Evolutionary conservation across 2,888 invertebrate genomes (phyloP).

Genomic region (Drosophila phalerata): DNA sequence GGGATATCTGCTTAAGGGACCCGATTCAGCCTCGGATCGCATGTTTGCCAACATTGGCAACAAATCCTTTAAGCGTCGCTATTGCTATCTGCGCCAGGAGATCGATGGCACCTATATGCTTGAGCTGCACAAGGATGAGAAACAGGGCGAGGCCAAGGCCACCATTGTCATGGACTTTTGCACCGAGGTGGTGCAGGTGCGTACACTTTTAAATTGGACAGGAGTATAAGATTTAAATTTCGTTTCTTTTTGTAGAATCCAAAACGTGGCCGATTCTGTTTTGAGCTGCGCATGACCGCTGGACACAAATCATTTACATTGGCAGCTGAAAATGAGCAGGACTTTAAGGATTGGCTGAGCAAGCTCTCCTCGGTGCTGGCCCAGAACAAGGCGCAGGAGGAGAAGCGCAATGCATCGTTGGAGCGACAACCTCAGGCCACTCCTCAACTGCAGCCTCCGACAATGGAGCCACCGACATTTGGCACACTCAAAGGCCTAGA

Average conservation of each 20-base stretch:
- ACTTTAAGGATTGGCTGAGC: slow-evolving; percentile 93
- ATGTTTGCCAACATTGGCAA: slow-evolving; percentile 96
- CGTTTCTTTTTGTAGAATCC: slow-evolving; percentile 87
- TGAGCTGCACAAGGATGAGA: slow-evolving; percentile 97
- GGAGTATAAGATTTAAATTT: too few relatives aligned
- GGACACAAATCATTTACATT: slow-evolving; percentile 94
- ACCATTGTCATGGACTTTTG: slow-evolving; percentile 98
- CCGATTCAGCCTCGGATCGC: slow-evolving; percentile 95
- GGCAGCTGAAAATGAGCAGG: slow-evolving; percentile 94
- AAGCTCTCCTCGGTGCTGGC: slow-evolving; percentile 94
- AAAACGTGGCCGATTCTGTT: slow-evolving; percentile 93
- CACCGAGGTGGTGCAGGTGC: slow-evolving; percentile 93
- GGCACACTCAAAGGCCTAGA: slow-evolving; percentile 95
- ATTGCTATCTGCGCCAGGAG: slow-evolving; percentile 95
- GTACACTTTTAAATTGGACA: neutral
- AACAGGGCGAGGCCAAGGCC: slow-evolving; percentile 95
- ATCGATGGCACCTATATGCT: slow-evolving; percentile 96
- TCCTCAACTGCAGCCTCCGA: slow-evolving; percentile 72
- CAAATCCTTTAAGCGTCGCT: slow-evolving; percentile 95
- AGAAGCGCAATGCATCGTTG: slow-evolving; percentile 89
- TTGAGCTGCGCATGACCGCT: slow-evolving; percentile 94
- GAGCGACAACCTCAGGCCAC: slow-evolving; percentile 87
- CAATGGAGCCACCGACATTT: slow-evolving; percentile 88
- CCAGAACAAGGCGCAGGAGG: slow-evolving; percentile 92
- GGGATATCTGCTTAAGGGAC: slow-evolving; percentile 96